Conservation (phyloP, 2,797 vertebrate genomes). For the Taenioides sp. region DNA sequence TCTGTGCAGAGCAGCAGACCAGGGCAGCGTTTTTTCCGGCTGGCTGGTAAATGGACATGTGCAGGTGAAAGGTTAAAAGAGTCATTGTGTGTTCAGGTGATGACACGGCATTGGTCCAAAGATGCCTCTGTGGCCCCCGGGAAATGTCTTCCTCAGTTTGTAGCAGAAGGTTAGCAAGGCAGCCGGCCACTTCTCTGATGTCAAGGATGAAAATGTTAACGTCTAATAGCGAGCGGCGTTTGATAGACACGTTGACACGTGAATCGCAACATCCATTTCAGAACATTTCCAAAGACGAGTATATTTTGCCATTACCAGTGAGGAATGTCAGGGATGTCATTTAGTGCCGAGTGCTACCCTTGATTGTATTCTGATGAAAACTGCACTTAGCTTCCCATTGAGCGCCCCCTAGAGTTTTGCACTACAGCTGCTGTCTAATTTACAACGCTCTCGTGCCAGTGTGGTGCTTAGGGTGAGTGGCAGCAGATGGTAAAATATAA, state of each 20-base stretch:
- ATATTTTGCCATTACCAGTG: conserved; percentile 28
- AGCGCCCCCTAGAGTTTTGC: conserved; percentile 36
- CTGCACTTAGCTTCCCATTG: conserved; percentile 36
- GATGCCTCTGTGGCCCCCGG: conserved; percentile 12
- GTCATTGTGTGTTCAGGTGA: conserved; percentile 18
- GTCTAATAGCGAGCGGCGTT: conserved; percentile 17
- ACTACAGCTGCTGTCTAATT: conserved; percentile 39
- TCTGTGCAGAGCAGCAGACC: not conserved
- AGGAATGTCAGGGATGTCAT: conserved; percentile 32
- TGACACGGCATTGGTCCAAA: conserved; percentile 18
- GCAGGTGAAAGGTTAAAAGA: conserved; percentile 24
- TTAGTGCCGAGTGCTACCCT: conserved; percentile 29
- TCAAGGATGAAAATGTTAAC: conserved; percentile 21
- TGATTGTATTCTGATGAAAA: conserved; percentile 48
- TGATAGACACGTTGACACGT: conserved; percentile 8
- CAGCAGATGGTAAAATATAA: conserved; percentile 40
- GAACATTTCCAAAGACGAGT: conserved; percentile 12
- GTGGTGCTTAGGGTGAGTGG: conserved; percentile 22
- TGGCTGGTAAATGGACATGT: conserved; percentile 8
- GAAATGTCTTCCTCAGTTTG: conserved; percentile 8
- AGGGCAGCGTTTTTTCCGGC: not conserved
- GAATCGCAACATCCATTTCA: conserved; percentile 5
- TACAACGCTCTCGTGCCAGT: conserved; percentile 27
- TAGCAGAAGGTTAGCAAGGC: conserved; percentile 20
- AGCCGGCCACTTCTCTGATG: conserved; percentile 10